Evolutionary conservation across 2,797 vertebrate genomes (phyloP).

Genomic region (Carapus acus): DNA sequence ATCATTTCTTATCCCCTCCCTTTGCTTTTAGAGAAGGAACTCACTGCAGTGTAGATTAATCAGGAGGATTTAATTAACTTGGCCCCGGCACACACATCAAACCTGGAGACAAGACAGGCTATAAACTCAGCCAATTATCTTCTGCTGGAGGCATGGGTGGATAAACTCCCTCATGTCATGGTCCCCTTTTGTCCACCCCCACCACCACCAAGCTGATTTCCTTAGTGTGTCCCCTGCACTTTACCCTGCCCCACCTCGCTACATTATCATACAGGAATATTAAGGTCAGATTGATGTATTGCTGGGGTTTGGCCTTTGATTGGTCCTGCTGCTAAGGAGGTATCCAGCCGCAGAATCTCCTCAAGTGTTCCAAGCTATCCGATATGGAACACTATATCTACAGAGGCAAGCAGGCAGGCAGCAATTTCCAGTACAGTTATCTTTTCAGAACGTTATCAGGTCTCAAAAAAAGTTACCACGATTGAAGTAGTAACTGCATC

Average conservation of each 20-base stretch:
- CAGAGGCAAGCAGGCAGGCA: too few relatives aligned
- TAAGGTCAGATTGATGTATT: neutral
- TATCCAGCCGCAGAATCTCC: too few relatives aligned
- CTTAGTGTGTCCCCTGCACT: conserved; percentile 13
- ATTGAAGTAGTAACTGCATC: too few relatives aligned
- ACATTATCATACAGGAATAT: neutral
- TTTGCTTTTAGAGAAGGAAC: conserved; percentile 54
- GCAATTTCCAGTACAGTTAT: too few relatives aligned
- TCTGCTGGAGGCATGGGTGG: conserved; percentile 27
- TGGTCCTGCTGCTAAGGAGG: neutral
- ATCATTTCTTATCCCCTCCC: conserved; percentile 23
- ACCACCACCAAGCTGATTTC: conserved; percentile 19
- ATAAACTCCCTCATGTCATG: conserved; percentile 16
- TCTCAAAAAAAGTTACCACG: too few relatives aligned
- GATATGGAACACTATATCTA: too few relatives aligned
- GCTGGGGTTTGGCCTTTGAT: neutral
- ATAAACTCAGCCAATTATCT: conserved; percentile 76
- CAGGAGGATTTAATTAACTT: conserved; percentile 77
- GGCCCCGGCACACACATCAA: conserved; percentile 67
- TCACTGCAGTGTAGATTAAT: conserved; percentile 74
- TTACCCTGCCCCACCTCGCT: conserved; percentile 4
- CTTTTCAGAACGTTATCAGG: too few relatives aligned
- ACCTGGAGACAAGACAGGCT: conserved; percentile 71
- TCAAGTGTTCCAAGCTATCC: too few relatives aligned
- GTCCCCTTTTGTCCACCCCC: conserved; percentile 24